These are phyloP conservation scores for Plagodis dolabraria DNA, from an alignment of 2,888 invertebrate genomes.

Conservation along the genomic window DNA sequence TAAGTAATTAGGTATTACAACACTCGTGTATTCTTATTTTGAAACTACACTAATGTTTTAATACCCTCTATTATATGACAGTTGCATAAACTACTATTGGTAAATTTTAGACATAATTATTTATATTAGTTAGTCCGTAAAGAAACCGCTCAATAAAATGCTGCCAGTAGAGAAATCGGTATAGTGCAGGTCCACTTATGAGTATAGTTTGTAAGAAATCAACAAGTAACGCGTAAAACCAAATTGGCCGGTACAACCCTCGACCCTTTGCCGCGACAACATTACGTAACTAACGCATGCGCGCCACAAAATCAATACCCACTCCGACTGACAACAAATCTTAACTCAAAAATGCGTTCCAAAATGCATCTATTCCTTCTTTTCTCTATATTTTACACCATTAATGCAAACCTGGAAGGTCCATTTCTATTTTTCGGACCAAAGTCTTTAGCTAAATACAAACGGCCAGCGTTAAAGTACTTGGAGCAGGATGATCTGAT, in stretches of 20 bases:
- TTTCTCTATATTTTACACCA: constrained; percentile 40
- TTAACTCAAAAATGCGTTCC: constrained; percentile 20
- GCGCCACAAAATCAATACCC: constrained; percentile 32
- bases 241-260: not conserved
- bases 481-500: constrained; percentile 83
- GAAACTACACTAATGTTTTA: too few relatives aligned
- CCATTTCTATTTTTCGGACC: constrained; percentile 86
- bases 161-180: too few relatives aligned
- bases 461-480: constrained; percentile 79
- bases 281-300: constrained; percentile 31
- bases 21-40: too few relatives aligned
- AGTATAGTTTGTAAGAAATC: not conserved
- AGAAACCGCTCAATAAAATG: too few relatives aligned
- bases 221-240: not conserved
- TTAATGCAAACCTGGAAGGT: constrained; percentile 80
- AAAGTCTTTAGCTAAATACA: constrained; percentile 73
- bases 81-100: too few relatives aligned
- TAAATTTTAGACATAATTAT: too few relatives aligned
- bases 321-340: not conserved
- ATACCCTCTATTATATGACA: too few relatives aligned
- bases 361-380: constrained; percentile 38
- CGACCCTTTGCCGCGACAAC: not conserved
- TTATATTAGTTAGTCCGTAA: too few relatives aligned
- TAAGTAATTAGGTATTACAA: too few relatives aligned
- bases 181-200: too few relatives aligned